phyloP scores from a whole-genome alignment of 2,113 vertebrate genomes.

The Corythornis cristatus region DNA sequence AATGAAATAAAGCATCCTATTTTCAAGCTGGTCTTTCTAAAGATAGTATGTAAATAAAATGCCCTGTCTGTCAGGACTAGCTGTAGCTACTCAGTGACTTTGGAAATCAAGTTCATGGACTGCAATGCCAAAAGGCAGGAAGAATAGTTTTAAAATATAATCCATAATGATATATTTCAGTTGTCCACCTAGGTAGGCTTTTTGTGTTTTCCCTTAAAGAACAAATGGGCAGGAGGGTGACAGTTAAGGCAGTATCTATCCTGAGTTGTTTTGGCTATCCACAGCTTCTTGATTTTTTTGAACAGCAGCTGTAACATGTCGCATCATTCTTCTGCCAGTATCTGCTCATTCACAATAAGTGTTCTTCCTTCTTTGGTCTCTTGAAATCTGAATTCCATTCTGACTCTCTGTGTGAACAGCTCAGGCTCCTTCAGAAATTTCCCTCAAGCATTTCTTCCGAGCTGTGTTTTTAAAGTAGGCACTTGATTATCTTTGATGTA shows the following conservation, averaged over 20 bases:
- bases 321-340: not conserved
- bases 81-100: not conserved
- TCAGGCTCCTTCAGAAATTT: not conserved
- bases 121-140: not conserved
- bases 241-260: not conserved
- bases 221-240: not conserved
- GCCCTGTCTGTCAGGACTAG: not conserved
- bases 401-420: not conserved
- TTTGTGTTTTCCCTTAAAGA: not conserved
- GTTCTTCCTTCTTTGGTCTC: not conserved
- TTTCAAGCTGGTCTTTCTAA: not conserved
- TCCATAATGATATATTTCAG: not conserved
- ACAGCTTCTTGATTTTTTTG: not conserved
- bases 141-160: not conserved
- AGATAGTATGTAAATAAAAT: not conserved
- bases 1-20: not conserved
- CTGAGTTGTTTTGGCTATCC: not conserved
- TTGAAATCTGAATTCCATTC: not conserved
- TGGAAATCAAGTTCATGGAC: not conserved
- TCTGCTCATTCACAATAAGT: not conserved
- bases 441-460: not conserved
- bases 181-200: not conserved
- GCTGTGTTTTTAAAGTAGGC: not conserved
- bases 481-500: not conserved
- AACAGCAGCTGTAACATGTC: not conserved